Percentiles rank a stretch among this genome's conserved stretches.
These are phyloP conservation scores for Gallinago undulata DNA, from an alignment of 2,113 vertebrate genomes.

Conservation along the genomic window DNA sequence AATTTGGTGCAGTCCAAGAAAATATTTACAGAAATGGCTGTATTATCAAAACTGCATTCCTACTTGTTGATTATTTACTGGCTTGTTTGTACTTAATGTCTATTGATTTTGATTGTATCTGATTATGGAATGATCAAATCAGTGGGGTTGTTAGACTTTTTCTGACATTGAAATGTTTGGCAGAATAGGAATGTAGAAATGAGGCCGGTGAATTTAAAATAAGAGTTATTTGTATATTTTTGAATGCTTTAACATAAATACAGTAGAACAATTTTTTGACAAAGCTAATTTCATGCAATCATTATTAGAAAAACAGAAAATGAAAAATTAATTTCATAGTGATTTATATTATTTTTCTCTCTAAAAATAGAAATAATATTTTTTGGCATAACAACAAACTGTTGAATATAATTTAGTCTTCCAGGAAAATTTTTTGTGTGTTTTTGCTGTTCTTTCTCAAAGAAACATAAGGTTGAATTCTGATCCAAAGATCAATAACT, in stretches of 20 bases:
- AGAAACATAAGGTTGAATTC: not conserved
- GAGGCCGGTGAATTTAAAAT: not conserved
- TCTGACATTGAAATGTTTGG: not conserved
- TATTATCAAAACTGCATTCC: not conserved
- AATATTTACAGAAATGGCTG: not conserved
- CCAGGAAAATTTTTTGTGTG: not conserved
- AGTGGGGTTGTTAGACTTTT: not conserved
- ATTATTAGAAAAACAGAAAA: not conserved
- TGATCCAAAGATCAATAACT: not conserved
- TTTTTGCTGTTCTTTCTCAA: not conserved
- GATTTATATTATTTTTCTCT: not conserved
- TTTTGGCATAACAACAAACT: not conserved
- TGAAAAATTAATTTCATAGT: not conserved
- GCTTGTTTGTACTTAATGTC: not conserved
- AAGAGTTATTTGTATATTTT: not conserved
- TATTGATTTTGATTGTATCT: not conserved
- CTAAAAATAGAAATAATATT: not conserved
- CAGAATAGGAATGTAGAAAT: not conserved
- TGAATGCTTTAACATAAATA: not conserved
- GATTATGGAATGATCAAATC: not conserved
- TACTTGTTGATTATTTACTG: not conserved
- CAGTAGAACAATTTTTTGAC: not conserved
- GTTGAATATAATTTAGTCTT: not conserved
- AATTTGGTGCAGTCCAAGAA: not conserved
- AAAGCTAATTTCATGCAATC: not conserved